Evolutionary conservation across 1,140 invertebrate species (phyloP).

Genomic region (Magallana ariakensis): DNA sequence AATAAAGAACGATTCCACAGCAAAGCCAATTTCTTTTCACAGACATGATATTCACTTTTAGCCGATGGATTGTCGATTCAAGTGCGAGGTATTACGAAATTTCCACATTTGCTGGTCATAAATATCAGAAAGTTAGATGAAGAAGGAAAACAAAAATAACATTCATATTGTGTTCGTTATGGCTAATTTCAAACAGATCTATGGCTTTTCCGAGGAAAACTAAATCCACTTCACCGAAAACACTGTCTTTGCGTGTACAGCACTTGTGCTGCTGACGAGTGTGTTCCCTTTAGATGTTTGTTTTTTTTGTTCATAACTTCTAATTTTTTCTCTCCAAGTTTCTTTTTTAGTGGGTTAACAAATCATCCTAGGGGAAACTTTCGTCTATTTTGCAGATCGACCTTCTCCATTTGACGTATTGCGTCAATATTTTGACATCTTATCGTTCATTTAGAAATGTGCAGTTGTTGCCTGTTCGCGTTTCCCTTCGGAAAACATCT

Average conservation of each 20-base stretch:
- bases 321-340: not conserved
- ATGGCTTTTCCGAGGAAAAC: not conserved
- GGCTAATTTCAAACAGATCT: conserved; percentile 19
- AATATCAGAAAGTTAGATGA: not conserved
- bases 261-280: not conserved
- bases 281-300: not conserved
- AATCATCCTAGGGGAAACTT: not conserved
- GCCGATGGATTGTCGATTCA: not conserved
- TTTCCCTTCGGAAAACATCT: conserved; percentile 36
- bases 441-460: conserved; percentile 30
- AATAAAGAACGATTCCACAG: not conserved
- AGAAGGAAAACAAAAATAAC: not conserved
- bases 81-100: not conserved
- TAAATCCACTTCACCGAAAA: not conserved
- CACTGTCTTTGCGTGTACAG: not conserved
- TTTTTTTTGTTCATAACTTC: not conserved
- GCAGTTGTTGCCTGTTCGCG: conserved; percentile 18
- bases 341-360: not conserved
- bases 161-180: not conserved
- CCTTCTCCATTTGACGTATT: conserved; percentile 12
- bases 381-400: conserved; percentile 10
- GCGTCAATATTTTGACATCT: conserved; percentile 38
- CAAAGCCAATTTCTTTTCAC: not conserved
- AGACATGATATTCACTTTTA: not conserved
- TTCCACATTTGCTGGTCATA: conserved; percentile 9